A percentile compares a stretch with the other conserved stretches of the same genome.
Conservation (phyloP, 2,797 vertebrate species). For the Rhynchotus rufescens region DNA sequence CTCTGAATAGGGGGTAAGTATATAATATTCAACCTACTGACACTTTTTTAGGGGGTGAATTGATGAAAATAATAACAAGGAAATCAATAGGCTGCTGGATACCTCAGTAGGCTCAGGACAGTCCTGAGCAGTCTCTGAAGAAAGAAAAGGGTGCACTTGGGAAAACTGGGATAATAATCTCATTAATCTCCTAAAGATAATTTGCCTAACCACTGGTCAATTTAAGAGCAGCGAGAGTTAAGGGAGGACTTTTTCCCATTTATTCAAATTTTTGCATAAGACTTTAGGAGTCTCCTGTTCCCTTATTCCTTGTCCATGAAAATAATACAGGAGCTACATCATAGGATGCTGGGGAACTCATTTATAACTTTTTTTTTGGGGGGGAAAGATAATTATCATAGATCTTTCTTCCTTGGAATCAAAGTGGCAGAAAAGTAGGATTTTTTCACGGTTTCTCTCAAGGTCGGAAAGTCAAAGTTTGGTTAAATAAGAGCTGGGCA, state of each 20-base stretch:
- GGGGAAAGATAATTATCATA: fast-evolving
- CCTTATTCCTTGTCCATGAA: not conserved
- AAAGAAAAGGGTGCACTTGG: not conserved
- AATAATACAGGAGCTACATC: not conserved
- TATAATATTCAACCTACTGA: not conserved
- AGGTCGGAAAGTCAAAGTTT: not conserved
- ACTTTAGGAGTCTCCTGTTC: not conserved
- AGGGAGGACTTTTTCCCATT: not conserved
- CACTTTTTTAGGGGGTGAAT: not conserved
- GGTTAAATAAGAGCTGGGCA: not conserved
- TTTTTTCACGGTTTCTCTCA: not conserved
- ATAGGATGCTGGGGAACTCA: not conserved
- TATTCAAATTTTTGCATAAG: not conserved
- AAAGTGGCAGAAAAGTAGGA: not conserved
- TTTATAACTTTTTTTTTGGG: not conserved
- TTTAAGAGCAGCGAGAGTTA: not conserved
- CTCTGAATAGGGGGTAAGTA: not conserved
- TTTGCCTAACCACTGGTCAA: not conserved
- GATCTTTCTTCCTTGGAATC: not conserved
- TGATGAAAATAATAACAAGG: not conserved
- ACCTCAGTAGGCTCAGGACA: no score
- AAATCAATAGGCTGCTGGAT: not conserved
- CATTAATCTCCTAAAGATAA: not conserved
- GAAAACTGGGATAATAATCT: not conserved
- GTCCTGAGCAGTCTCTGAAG: not conserved